Conservation (phyloP, 2,888 invertebrate species). For the Eilema caniola region DNA sequence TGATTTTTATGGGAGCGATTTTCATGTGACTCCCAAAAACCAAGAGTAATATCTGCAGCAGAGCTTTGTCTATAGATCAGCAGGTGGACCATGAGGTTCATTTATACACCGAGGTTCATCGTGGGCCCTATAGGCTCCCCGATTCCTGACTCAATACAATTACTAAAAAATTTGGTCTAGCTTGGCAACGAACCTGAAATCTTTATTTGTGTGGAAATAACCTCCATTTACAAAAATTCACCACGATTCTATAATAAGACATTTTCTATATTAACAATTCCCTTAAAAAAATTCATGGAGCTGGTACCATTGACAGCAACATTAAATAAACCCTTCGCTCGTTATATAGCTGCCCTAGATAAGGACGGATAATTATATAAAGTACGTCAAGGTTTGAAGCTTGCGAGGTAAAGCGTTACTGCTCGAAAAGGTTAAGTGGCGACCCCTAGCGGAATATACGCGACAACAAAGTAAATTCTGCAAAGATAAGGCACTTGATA, state of each 20-base stretch:
- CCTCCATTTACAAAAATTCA: not conserved
- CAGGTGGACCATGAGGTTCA: too few species aligned
- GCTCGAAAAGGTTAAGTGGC: constrained; percentile 47
- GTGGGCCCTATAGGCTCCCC: too few species aligned
- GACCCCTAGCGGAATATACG: constrained; percentile 38
- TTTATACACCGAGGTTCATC: too few species aligned
- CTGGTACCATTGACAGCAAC: constrained; percentile 26
- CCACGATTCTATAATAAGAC: not conserved
- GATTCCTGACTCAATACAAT: too few species aligned
- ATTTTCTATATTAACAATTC: constrained; percentile 1
- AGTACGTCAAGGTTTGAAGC: constrained; percentile 32
- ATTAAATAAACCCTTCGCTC: constrained; percentile 37
- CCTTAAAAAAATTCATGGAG: constrained; percentile 13
- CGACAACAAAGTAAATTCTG: constrained; percentile 53
- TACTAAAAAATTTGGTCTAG: not conserved
- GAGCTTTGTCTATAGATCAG: too few species aligned
- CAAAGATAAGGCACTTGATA: constrained; percentile 52
- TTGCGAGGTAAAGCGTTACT: constrained; percentile 32
- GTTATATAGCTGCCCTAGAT: constrained; percentile 31
- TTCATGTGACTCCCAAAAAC: too few species aligned
- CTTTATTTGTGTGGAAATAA: too few species aligned
- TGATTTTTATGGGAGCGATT: too few species aligned
- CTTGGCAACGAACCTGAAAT: not conserved
- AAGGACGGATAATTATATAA: constrained; percentile 41
- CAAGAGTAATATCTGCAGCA: too few species aligned